A percentile compares a stretch with the other conserved stretches of the same genome.
Evolutionary conservation across 2,888 invertebrate genomes (phyloP).

Genomic region (Nycteola revayana): DNA sequence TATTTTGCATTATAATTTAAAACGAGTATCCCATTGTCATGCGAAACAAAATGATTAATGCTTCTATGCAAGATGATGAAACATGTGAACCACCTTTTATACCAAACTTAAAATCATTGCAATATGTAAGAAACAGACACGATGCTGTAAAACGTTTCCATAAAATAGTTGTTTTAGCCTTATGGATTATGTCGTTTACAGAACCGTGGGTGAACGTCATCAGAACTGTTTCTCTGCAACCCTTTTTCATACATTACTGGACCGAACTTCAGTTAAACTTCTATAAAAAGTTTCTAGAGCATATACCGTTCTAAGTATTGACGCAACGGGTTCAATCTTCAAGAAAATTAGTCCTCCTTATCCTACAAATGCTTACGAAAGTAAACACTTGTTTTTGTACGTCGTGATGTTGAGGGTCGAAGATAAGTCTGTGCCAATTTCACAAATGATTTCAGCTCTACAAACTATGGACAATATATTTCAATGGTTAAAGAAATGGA

Average conservation of each 20-base stretch:
- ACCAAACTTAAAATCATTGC: no score
- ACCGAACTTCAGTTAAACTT: conserved; percentile 9
- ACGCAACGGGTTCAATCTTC: conserved; percentile 11
- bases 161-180: conserved; percentile 7
- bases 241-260: conserved; percentile 13
- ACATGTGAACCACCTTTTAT: conserved; percentile 4
- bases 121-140: conserved; percentile 9
- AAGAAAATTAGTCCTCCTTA: conserved; percentile 5
- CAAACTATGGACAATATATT: conserved; percentile 11
- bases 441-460: conserved; percentile 7
- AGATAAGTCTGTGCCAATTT: conserved; percentile 5
- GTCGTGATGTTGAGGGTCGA: conserved; percentile 7
- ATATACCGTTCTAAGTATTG: conserved; percentile 9
- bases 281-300: conserved; percentile 3
- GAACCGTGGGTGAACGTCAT: conserved; percentile 7
- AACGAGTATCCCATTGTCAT: conserved; percentile 1
- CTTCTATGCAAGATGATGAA: conserved; percentile 6
- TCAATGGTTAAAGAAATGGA: conserved; percentile 12
- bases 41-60: conserved; percentile 8
- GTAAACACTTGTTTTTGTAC: conserved; percentile 14
- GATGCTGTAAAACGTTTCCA: conserved; percentile 11
- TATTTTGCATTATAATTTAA: no score
- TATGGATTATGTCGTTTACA: conserved; percentile 13
- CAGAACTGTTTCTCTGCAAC: conserved; percentile 10
- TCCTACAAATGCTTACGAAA: conserved; percentile 8